phyloP scores from a whole-genome alignment of 2,113 vertebrate species.

The Salvelinus namaycush region DNA sequence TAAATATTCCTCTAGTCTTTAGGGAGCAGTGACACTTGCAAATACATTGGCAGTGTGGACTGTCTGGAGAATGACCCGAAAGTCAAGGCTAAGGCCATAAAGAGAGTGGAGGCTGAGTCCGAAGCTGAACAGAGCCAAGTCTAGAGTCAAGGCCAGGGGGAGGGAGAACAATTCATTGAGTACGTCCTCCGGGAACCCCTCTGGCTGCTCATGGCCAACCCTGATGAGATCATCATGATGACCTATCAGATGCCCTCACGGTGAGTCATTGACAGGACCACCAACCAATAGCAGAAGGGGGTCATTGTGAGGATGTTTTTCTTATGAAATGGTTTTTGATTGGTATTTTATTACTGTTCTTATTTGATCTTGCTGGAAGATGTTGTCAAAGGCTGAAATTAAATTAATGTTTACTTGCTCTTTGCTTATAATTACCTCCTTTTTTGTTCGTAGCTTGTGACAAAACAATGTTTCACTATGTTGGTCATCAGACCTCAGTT shows the following conservation, averaged over 20 bases:
- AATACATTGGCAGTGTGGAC: slow-evolving; percentile 91
- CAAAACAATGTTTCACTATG: no score
- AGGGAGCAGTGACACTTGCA: slow-evolving; percentile 82
- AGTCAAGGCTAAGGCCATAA: slow-evolving; percentile 41
- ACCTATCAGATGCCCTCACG: slow-evolving; percentile 87
- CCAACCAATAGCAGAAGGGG: not conserved
- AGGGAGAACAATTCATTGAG: slow-evolving; percentile 67
- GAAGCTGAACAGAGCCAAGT: no score
- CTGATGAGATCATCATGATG: slow-evolving; percentile 86
- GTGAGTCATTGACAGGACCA: slow-evolving; percentile 68
- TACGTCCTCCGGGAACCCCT: slow-evolving; percentile 81
- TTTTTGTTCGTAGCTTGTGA: no score
- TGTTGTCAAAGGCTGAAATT: no score
- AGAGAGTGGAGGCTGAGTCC: not conserved
- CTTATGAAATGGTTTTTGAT: no score
- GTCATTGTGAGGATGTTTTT: no score
- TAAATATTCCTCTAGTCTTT: no score
- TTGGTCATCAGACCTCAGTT: no score
- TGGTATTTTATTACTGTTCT: no score
- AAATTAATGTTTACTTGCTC: no score
- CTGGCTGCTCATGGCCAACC: slow-evolving; percentile 84
- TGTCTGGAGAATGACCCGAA: slow-evolving; percentile 82
- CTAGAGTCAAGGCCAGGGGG: slow-evolving; percentile 10
- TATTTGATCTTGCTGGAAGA: no score
- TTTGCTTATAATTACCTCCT: no score